Base-by-base conservation (phyloP, 1,140 invertebrate species). In the Linepithema humile region DNA sequence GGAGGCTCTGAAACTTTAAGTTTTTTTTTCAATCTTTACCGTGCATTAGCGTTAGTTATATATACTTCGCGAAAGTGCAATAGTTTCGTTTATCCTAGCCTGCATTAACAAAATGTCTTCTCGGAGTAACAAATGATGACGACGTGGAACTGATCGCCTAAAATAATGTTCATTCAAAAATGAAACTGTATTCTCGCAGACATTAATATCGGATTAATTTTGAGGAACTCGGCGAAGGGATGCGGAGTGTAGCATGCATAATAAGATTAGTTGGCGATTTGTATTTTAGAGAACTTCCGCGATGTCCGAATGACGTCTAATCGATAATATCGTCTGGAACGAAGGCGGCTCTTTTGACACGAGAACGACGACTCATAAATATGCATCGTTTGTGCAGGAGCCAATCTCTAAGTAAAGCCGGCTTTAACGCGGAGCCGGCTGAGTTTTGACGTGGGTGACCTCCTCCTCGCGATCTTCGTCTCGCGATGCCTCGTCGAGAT, bases 301-400 rank as follows among this genome's bases (percentile, higher is more conserved):
- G 55, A 84, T 82, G 78, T 45, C 43, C 73, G 65, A 83, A 57
- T 67, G 88, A 89, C 84, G 69, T 85, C 85, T 87, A 91, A 90
- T 91, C 87, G 88, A 91, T 90, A 87, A 84, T 86, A 83, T 86
- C 88, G 87, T 90, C 83, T 87, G 84, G 38, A 67, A 89, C 48
- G 73, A 82, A 48, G 43, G 69, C 80, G 85, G 48, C 69, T 65
- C 75, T 80, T 80, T 80, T 80, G 84, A 50, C 73, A 85, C 85
- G 83, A 82, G 72, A 78, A 80, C 77, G 70, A 83, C 69, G 70
- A 89, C 83, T 91, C 88, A 90, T 91, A 90, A 91, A 91, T 91
- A 91, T 91, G 88, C 84, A 91, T 89, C 60, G 64, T 48, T 29
- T 48, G 73, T 73, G 72, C 65, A 72, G 43, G 64, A 88, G 83